Percentiles rank a stretch among this genome's conserved stretches.
Evolutionary conservation across 2,797 vertebrate species (phyloP).

Genomic region (Clamator glandarius): DNA sequence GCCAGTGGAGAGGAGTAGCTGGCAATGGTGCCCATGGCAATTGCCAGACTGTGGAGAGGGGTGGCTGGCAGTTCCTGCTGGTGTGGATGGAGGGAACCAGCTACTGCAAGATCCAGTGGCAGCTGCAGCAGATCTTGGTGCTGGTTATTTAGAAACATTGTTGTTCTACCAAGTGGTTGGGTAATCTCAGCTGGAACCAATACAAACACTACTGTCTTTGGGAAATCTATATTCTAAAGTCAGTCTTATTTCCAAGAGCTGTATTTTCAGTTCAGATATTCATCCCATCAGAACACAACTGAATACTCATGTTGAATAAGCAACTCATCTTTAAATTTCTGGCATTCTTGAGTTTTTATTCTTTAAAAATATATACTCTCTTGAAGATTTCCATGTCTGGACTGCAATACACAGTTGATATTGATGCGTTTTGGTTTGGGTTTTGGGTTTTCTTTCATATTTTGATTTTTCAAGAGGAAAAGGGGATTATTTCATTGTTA

Average conservation of each 20-base stretch:
- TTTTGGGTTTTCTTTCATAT: not conserved
- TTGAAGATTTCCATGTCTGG: not conserved
- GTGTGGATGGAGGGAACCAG: not conserved
- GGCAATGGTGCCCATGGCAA: accelerated
- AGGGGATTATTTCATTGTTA: not conserved
- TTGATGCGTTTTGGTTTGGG: accelerated
- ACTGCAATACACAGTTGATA: not conserved
- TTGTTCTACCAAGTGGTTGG: not conserved
- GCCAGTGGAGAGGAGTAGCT: accelerated
- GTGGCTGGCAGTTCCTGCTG: accelerated
- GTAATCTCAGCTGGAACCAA: not conserved
- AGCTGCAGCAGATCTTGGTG: not conserved
- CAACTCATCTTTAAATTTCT: not conserved
- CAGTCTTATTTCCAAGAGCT: not conserved
- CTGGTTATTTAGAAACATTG: not conserved
- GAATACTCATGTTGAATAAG: not conserved
- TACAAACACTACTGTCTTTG: not conserved
- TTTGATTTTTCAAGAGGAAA: not conserved
- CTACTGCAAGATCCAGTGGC: accelerated
- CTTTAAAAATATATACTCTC: not conserved
- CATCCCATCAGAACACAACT: accelerated
- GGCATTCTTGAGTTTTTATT: not conserved
- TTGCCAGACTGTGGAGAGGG: not conserved
- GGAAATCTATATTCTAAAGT: not conserved
- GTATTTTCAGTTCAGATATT: not conserved